These are phyloP conservation scores for Harpalus rubripes DNA, from an alignment of 2,888 invertebrate genomes.

Conservation along the genomic window DNA sequence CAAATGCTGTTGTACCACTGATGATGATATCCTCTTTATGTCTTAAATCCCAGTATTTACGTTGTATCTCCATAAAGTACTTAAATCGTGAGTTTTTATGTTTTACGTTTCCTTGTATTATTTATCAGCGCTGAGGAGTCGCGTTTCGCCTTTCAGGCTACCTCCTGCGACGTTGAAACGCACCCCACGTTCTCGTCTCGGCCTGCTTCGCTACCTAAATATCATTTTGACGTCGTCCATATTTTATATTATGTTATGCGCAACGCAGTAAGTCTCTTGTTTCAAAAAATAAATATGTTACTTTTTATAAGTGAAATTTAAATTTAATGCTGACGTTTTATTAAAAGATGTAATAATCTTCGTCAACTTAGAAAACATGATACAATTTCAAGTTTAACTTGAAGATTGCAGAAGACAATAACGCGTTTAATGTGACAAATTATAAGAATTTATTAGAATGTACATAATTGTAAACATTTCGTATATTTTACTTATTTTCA, in stretches of 20 bases:
- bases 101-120: slow-evolving; percentile 46
- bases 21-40: not conserved
- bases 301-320: slow-evolving; percentile 37
- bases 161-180: slow-evolving; percentile 14
- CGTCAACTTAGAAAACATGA: not conserved
- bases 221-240: slow-evolving; percentile 49
- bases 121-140: slow-evolving; percentile 29
- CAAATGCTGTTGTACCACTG: no score
- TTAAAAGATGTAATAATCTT: slow-evolving; percentile 5
- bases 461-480: no score
- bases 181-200: slow-evolving; percentile 9
- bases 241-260: slow-evolving; percentile 41
- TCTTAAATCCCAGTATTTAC: slow-evolving; percentile 50
- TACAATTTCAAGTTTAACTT: not conserved
- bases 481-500: no score
- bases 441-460: not conserved
- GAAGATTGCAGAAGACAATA: not conserved
- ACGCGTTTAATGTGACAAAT: not conserved
- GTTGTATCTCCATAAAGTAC: slow-evolving; percentile 40
- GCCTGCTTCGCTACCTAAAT: slow-evolving; percentile 30
- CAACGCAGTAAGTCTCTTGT: slow-evolving; percentile 34
- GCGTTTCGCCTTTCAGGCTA: not conserved
- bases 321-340: slow-evolving; percentile 38
- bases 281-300: slow-evolving; percentile 38
- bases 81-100: slow-evolving; percentile 45